These are phyloP conservation scores for Pseudococcus viburni DNA, from an alignment of 2,888 invertebrate species.

Conservation along the genomic window DNA sequence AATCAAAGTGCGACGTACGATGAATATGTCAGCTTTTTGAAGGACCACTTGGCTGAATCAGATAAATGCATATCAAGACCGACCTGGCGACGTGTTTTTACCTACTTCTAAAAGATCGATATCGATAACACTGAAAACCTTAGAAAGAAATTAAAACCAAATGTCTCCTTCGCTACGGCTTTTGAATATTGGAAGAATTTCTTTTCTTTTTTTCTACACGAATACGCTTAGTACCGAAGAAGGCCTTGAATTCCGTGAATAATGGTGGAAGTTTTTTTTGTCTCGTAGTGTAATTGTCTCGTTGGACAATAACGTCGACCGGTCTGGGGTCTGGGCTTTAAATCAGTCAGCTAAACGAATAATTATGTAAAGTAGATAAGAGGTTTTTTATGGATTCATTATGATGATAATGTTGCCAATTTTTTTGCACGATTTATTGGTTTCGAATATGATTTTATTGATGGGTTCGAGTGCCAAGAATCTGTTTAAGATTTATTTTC, in stretches of 20 bases:
- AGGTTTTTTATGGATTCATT: too few species aligned
- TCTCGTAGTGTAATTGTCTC: background rate
- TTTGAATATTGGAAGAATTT: constrained; percentile 2
- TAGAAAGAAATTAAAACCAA: background rate
- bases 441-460: background rate
- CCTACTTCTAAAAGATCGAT: background rate
- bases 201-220: background rate
- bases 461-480: background rate
- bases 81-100: background rate
- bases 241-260: background rate
- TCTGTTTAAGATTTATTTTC: background rate
- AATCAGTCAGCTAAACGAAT: background rate
- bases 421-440: background rate
- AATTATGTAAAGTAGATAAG: background rate
- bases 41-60: background rate
- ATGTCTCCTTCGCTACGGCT: background rate
- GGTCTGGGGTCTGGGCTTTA: background rate
- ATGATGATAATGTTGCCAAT: constrained; percentile 1
- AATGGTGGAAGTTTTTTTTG: background rate
- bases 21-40: constrained; percentile 11
- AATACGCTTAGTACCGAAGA: background rate
- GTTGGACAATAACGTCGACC: background rate
- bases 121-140: background rate
- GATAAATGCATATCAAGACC: background rate
- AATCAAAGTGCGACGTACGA: background rate